Evolutionary conservation across 2,888 invertebrate genomes (phyloP).

Genomic region (Caenorhabditis panamensis): DNA sequence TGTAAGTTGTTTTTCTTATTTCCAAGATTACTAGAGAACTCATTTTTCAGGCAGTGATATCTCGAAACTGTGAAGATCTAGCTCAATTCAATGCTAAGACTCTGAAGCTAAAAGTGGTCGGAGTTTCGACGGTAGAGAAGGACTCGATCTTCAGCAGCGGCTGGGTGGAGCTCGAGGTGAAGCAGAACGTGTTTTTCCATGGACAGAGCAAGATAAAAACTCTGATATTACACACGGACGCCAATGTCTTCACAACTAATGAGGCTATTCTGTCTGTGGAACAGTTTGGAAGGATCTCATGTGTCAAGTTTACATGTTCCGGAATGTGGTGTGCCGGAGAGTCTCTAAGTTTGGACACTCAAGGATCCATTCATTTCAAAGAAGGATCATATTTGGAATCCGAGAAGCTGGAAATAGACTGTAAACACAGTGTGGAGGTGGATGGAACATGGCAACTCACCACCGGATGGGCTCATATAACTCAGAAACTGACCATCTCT

Average conservation of each 20-base stretch:
- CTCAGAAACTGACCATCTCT: slow-evolving; percentile 44
- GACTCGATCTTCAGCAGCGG: slow-evolving; percentile 71
- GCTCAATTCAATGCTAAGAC: slow-evolving; percentile 68
- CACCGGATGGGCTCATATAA: slow-evolving; percentile 55
- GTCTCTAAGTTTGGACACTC: slow-evolving; percentile 43
- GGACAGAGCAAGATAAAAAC: slow-evolving; percentile 62
- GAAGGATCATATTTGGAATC: slow-evolving; percentile 68
- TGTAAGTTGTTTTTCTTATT: slow-evolving; percentile 18
- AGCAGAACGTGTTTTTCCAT: slow-evolving; percentile 49
- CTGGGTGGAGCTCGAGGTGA: slow-evolving; percentile 69
- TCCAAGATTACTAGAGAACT: too few species aligned
- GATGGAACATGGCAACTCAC: slow-evolving; percentile 69
- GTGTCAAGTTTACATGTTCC: slow-evolving; percentile 64
- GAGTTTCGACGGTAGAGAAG: slow-evolving; percentile 55
- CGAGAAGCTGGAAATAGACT: slow-evolving; percentile 64
- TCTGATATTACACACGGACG: slow-evolving; percentile 51
- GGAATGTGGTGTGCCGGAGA: slow-evolving; percentile 72
- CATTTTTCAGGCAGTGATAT: slow-evolving; percentile 50
- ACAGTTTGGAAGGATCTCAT: slow-evolving; percentile 57
- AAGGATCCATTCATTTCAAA: slow-evolving; percentile 51
- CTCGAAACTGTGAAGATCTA: slow-evolving; percentile 67
- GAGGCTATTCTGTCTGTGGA: slow-evolving; percentile 62
- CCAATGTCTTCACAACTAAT: slow-evolving; percentile 28
- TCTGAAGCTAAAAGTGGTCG: slow-evolving; percentile 63
- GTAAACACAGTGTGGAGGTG: slow-evolving; percentile 36